Percentiles rank a stretch among this genome's conserved stretches.
These are phyloP conservation scores for Heliconius erato DNA, from an alignment of 2,888 invertebrate genomes.

Conservation along the genomic window DNA sequence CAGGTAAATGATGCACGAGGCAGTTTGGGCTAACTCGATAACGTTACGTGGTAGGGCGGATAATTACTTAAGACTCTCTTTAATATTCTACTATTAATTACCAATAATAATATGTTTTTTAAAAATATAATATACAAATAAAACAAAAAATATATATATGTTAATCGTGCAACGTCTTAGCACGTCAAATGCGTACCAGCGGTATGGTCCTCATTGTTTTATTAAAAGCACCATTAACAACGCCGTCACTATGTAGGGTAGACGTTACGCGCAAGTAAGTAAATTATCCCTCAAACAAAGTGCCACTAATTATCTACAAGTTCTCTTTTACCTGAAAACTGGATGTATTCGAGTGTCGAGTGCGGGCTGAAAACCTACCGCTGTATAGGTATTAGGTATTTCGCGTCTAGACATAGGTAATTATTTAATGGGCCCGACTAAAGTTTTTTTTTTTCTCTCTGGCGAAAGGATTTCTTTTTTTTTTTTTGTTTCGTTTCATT, in stretches of 20 bases:
- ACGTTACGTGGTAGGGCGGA: neutral
- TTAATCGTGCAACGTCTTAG: constrained; percentile 17
- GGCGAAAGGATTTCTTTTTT: constrained; percentile 21
- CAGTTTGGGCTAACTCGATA: constrained; percentile 68
- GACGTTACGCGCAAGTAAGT: constrained; percentile 76
- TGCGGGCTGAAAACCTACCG: constrained; percentile 34
- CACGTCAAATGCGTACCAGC: constrained; percentile 43
- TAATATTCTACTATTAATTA: neutral
- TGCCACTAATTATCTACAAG: constrained; percentile 74
- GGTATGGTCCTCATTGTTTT: constrained; percentile 63
- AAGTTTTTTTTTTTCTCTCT: constrained; percentile 48
- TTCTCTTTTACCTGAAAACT: constrained; percentile 65
- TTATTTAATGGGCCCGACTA: constrained; percentile 59
- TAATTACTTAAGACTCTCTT: neutral
- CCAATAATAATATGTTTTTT: neutral
- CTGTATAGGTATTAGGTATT: constrained; percentile 29
- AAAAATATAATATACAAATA: neutral
- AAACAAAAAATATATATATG: neutral
- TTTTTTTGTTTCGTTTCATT: constrained; percentile 23
- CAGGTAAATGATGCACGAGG: constrained; percentile 85
- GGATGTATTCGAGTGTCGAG: constrained; percentile 62
- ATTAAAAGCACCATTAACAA: constrained; percentile 70
- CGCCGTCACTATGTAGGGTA: constrained; percentile 61
- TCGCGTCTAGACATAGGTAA: constrained; percentile 43
- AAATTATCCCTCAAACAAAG: constrained; percentile 73